Evolutionary conservation across 1,140 invertebrate species (phyloP).

Genomic region (Cheumatopsyche charites): DNA sequence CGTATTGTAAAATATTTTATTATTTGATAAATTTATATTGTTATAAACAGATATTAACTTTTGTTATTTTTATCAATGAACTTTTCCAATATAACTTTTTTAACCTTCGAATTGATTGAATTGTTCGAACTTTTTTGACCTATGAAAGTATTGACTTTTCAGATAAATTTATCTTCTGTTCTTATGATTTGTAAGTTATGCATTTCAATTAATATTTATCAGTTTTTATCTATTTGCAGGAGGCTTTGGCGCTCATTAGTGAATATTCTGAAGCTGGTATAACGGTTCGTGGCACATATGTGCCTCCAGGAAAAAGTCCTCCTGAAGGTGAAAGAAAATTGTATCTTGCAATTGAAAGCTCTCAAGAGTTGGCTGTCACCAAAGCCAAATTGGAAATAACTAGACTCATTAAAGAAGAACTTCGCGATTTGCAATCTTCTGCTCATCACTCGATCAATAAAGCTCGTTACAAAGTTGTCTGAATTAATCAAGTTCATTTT

Average conservation of each 20-base stretch:
- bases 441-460: slow-evolving; percentile 88
- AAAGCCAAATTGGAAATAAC: slow-evolving; percentile 99
- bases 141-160: too few relatives aligned
- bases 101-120: too few relatives aligned
- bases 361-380: slow-evolving; percentile 94
- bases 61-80: too few relatives aligned
- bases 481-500: slow-evolving; percentile 50
- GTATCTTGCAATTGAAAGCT: slow-evolving; percentile 98
- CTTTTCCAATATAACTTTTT: too few relatives aligned
- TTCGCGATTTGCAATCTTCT: slow-evolving; percentile 89
- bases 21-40: too few relatives aligned
- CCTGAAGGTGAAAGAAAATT: slow-evolving; percentile 96
- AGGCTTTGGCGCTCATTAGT: slow-evolving; percentile 96
- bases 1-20: too few relatives aligned
- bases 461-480: slow-evolving; percentile 94
- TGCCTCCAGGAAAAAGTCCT: slow-evolving; percentile 83
- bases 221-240: slow-evolving; percentile 61
- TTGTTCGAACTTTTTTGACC: too few relatives aligned
- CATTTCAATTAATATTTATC: too few relatives aligned
- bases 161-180: too few relatives aligned
- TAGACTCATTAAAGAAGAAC: slow-evolving; percentile 96
- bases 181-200: too few relatives aligned
- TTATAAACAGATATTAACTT: too few relatives aligned
- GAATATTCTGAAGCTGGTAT: slow-evolving; percentile 99
- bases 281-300: slow-evolving; percentile 97